Evolutionary conservation across 2,888 invertebrate species (phyloP).

Genomic region (Ischnura elegans): DNA sequence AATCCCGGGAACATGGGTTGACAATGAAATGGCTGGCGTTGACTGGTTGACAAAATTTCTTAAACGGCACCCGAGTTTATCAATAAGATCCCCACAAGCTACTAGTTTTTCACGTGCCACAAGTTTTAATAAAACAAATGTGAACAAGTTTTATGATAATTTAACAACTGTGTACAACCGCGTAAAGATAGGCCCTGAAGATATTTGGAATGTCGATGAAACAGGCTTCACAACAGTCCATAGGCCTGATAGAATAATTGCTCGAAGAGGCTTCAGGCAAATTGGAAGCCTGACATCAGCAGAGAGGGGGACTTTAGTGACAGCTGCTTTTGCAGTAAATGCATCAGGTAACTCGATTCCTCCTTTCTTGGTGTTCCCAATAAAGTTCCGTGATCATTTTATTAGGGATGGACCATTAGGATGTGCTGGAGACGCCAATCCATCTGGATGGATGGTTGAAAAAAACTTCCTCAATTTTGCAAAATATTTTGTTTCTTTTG

Average conservation of each 20-base stretch:
- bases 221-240: constrained; percentile 76
- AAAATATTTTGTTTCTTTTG: neutral
- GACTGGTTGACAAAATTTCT: constrained; percentile 71
- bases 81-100: constrained; percentile 71
- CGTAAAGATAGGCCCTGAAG: constrained; percentile 72
- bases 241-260: constrained; percentile 75
- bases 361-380: constrained; percentile 76
- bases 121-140: constrained; percentile 69
- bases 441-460: neutral
- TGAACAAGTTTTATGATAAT: constrained; percentile 70
- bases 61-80: constrained; percentile 71
- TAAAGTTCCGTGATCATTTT: constrained; percentile 74
- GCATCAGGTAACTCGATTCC: constrained; percentile 75
- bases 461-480: neutral
- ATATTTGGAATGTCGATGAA: constrained; percentile 77
- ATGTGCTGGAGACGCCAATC: constrained; percentile 72
- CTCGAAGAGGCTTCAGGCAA: constrained; percentile 75
- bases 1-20: constrained; percentile 55
- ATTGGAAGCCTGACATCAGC: constrained; percentile 76
- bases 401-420: constrained; percentile 75
- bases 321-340: constrained; percentile 74
- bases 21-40: constrained; percentile 68
- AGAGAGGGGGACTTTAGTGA: constrained; percentile 75
- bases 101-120: constrained; percentile 72
- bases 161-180: constrained; percentile 72